These are phyloP conservation scores for Liposcelis brunnea DNA, from an alignment of 2,888 invertebrate genomes.

Conservation along the genomic window DNA sequence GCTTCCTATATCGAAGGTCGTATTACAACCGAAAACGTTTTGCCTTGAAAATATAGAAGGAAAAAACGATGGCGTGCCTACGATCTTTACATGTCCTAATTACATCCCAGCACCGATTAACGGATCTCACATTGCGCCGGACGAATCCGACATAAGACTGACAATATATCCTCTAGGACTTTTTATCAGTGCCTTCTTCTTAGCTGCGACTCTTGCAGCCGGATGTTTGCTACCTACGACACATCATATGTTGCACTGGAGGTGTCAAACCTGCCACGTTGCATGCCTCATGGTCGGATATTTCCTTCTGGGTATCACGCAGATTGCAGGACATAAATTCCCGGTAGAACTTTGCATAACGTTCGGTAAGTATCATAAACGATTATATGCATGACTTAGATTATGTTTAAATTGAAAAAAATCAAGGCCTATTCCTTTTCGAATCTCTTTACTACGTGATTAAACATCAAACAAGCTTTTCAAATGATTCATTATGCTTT, in stretches of 20 bases:
- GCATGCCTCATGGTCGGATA: slow-evolving; percentile 67
- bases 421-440: no score
- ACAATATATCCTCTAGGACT: slow-evolving; percentile 59
- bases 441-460: no score
- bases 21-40: neutral
- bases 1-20: neutral
- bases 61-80: slow-evolving; percentile 24
- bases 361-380: slow-evolving; percentile 52
- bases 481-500: no score
- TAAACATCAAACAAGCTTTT: no score
- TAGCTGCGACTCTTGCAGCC: slow-evolving; percentile 62
- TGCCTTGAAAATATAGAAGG: slow-evolving; percentile 18
- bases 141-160: slow-evolving; percentile 36
- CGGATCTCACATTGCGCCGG: neutral
- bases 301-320: slow-evolving; percentile 58
- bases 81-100: slow-evolving; percentile 41
- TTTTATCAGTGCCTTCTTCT: slow-evolving; percentile 62
- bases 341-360: slow-evolving; percentile 42
- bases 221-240: slow-evolving; percentile 64
- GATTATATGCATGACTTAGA: no score
- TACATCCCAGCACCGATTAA: neutral
- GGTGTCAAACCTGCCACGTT: slow-evolving; percentile 76
- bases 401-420: no score
- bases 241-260: slow-evolving; percentile 74
- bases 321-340: slow-evolving; percentile 45